phyloP scores from a whole-genome alignment of 2,113 vertebrate genomes.

The Lates calcarifer region DNA sequence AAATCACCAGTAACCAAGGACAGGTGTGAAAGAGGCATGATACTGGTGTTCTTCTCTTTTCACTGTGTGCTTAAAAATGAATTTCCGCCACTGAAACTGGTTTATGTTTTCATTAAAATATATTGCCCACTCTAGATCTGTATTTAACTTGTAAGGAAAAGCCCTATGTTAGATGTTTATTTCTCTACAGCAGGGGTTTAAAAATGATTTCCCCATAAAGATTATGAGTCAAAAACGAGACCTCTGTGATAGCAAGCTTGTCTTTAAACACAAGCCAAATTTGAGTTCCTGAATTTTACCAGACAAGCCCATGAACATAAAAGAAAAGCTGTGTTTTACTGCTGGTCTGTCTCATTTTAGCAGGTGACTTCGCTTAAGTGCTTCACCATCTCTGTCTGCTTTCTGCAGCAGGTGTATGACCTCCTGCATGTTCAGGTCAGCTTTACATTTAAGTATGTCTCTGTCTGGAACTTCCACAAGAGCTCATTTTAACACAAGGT shows the following conservation, averaged over 20 bases:
- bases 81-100: neutral
- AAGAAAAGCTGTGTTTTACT: slow-evolving; percentile 38
- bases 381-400: slow-evolving; percentile 53
- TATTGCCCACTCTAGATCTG: neutral
- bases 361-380: slow-evolving; percentile 62
- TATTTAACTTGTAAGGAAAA: neutral
- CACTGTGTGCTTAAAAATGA: neutral
- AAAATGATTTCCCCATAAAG: neutral
- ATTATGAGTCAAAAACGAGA: neutral
- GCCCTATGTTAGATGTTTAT: neutral
- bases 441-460: neutral
- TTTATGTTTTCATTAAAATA: neutral
- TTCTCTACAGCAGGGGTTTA: neutral
- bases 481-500: slow-evolving; percentile 3
- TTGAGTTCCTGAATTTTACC: slow-evolving; percentile 48
- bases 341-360: slow-evolving; percentile 23
- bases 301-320: slow-evolving; percentile 33
- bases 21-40: slow-evolving; percentile 7
- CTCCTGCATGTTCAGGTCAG: slow-evolving; percentile 20
- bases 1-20: neutral
- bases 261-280: slow-evolving; percentile 25
- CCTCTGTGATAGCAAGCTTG: neutral
- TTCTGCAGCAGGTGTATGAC: slow-evolving; percentile 59
- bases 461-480: neutral
- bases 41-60: neutral